These are phyloP conservation scores for Urocyon cinereoargenteus DNA, from an alignment of 2,797 vertebrate genomes.

Conservation along the genomic window DNA sequence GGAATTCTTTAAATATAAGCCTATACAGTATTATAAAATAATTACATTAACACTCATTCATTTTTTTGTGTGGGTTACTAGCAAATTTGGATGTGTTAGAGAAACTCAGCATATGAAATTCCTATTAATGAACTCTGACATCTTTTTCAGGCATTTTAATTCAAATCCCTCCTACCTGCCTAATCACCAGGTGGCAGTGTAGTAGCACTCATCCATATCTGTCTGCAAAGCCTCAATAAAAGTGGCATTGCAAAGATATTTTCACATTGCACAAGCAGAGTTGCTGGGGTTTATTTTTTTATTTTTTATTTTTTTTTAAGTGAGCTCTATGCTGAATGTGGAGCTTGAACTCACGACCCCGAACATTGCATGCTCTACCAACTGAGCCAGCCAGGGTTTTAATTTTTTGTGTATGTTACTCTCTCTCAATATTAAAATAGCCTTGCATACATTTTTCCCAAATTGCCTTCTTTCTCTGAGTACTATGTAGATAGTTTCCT, in stretches of 20 bases:
- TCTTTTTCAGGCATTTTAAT: neutral
- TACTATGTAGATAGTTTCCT: neutral
- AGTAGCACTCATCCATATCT: neutral
- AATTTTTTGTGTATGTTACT: neutral
- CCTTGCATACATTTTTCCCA: constrained; percentile 10
- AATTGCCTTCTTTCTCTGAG: constrained; percentile 27
- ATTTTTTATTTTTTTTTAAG: neutral
- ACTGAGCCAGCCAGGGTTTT: neutral
- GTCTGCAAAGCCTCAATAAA: neutral
- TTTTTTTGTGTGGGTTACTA: neutral
- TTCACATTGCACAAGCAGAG: neutral
- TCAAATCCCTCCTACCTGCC: neutral
- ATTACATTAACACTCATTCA: neutral
- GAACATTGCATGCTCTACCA: neutral
- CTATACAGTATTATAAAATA: neutral
- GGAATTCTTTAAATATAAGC: neutral
- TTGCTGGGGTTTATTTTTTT: neutral
- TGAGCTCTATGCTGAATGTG: neutral
- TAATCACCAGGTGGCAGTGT: constrained; percentile 74
- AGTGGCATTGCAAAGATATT: neutral
- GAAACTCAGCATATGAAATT: constrained; percentile 37
- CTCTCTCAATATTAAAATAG: constrained; percentile 58
- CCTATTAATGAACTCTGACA: neutral
- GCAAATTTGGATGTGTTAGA: neutral
- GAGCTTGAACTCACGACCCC: neutral